Conservation (phyloP, 2,113 vertebrate genomes). For the Semicossyphus pulcher region DNA sequence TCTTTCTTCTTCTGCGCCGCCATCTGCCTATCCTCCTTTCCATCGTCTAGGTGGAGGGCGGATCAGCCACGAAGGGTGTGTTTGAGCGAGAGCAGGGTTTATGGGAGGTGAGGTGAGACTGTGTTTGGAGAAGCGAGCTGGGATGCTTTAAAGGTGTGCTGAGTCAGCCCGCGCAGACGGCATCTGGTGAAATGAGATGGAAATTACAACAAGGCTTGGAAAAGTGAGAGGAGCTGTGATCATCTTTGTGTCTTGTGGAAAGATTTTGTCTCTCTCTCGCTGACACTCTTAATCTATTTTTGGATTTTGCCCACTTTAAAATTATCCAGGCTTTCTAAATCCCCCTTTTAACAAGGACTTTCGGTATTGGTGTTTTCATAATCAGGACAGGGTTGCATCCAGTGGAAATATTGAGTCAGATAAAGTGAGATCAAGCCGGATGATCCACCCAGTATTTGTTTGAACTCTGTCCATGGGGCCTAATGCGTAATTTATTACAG, state of each 20-base stretch:
- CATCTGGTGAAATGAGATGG: slow-evolving; percentile 39
- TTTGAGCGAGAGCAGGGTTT: slow-evolving; percentile 45
- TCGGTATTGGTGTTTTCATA: slow-evolving; percentile 52
- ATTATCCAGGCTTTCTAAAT: slow-evolving; percentile 49
- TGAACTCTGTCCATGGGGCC: not conserved
- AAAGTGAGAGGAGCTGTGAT: slow-evolving; percentile 37
- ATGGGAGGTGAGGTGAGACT: slow-evolving; percentile 67
- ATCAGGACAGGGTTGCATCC: slow-evolving; percentile 34
- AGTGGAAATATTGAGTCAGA: slow-evolving; percentile 29
- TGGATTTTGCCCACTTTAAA: slow-evolving; percentile 56
- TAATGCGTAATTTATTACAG: not conserved
- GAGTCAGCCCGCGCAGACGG: slow-evolving; percentile 49
- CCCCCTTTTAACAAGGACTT: slow-evolving; percentile 41
- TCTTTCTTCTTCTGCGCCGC: slow-evolving; percentile 17
- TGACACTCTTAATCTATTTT: slow-evolving; percentile 6
- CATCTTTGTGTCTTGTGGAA: slow-evolving; percentile 36
- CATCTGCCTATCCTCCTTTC: slow-evolving; percentile 54
- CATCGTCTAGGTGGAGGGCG: slow-evolving; percentile 45
- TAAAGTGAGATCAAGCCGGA: slow-evolving; percentile 31
- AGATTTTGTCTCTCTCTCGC: slow-evolving; percentile 9
- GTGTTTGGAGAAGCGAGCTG: slow-evolving; percentile 56
- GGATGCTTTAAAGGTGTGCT: slow-evolving; percentile 55
- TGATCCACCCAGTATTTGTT: slow-evolving; percentile 10
- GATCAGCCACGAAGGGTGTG: slow-evolving; percentile 46
- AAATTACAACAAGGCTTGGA: slow-evolving; percentile 56